Evolutionary conservation across 2,888 invertebrate species (phyloP).

Genomic region (Ectemnius cavifrons): DNA sequence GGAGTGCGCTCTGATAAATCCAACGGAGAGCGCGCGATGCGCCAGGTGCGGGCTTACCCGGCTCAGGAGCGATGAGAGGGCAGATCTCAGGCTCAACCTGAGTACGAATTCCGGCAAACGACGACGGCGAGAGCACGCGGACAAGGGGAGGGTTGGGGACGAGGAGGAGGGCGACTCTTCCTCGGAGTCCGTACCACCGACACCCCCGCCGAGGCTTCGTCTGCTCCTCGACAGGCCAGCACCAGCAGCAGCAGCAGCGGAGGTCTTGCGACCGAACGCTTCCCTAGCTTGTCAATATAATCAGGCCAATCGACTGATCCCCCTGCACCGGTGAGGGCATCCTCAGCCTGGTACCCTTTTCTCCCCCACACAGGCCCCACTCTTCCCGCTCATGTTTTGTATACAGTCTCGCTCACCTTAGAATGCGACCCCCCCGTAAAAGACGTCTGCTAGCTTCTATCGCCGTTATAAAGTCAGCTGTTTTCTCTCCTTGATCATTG

Average conservation of each 20-base stretch:
- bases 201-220: conserved; percentile 67
- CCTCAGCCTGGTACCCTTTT: conserved; percentile 24
- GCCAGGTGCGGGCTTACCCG: conserved; percentile 85
- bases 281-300: conserved; percentile 23
- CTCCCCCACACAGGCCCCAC: background rate
- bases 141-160: conserved; percentile 31
- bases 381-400: conserved; percentile 1
- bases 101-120: conserved; percentile 29
- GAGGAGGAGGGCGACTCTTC: conserved; percentile 51
- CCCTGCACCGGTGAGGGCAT: conserved; percentile 48
- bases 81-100: conserved; percentile 41
- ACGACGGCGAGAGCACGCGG: conserved; percentile 15
- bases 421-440: no score
- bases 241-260: background rate
- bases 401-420: background rate
- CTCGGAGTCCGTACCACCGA: conserved; percentile 69
- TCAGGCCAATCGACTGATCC: conserved; percentile 36
- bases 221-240: conserved; percentile 29
- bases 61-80: conserved; percentile 67
- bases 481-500: no score
- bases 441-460: no score
- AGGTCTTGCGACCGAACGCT: conserved; percentile 18
- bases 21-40: conserved; percentile 90
- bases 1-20: conserved; percentile 92
- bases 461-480: no score